Evolutionary conservation across 2,113 vertebrate genomes (phyloP), one percentile per base, ranked within the genome.

Genomic region (Zeus faber): DNA sequence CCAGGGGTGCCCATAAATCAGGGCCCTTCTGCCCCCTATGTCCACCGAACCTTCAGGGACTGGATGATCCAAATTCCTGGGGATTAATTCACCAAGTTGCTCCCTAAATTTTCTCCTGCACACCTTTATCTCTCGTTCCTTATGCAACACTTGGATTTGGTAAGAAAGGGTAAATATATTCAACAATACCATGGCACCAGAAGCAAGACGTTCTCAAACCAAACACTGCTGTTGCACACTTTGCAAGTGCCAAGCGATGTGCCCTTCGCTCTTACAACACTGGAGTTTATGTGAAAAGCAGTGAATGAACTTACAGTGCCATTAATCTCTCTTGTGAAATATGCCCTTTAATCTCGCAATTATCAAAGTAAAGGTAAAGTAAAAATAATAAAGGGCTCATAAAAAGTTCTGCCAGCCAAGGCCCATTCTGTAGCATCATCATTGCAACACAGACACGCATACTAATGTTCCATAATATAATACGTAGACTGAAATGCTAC

Each of bases 51-150:
- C 85, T 77, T 67, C 79, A 70, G 72, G 74, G 72, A 81, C 74
- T 75, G 72, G 78, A 88, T 85, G 74, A 86, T 84, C 85, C 81
- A 88, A 87, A 89, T 90, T 91, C 89, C 87, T 86, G 66, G 77
- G 72, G 77, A 83, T 87, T 87, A 87, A 86, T 88, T 87, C 84
- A 85, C 83, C 80, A 82, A 81, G 76, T 83, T 68, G 62, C 67
- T 72, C 70, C 68, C 77, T 75, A 81, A 80, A 79, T 76, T 58
- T 81, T 58, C 74, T 75, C 62, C 65, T 73, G 68, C 77, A 76
- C 56, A 49, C 57, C 31, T 41, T 50, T 21, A 49, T 46, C 62
- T 67, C 48, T 52, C 31, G 22, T 45, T 6, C 35, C 74, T 62
- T 47, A 62, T 58, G 65, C 55, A 67, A 60, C 45, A 41, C 50